These are phyloP conservation scores for Trachurus trachurus DNA, from an alignment of 2,797 vertebrate species.

Conservation along the genomic window DNA sequence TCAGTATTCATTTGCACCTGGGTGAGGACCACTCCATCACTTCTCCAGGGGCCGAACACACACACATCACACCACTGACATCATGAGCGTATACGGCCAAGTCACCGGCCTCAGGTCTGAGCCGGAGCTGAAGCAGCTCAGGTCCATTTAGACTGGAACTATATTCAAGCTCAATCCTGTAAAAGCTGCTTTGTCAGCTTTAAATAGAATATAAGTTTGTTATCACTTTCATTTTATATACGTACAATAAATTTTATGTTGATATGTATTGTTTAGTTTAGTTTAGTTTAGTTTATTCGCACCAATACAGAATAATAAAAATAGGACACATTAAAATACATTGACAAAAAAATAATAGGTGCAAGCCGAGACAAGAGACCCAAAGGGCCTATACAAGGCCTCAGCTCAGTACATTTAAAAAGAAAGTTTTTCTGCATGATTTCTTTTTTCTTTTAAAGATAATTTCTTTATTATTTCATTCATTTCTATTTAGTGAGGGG, in stretches of 20 bases:
- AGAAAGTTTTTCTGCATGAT: background rate
- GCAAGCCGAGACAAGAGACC: no score
- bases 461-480: no score
- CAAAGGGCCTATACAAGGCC: no score
- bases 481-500: no score
- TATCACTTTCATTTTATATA: background rate
- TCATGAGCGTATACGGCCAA: constrained; percentile 44
- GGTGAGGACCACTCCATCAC: constrained; percentile 87
- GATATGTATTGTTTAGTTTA: background rate
- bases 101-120: constrained; percentile 34
- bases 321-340: no score
- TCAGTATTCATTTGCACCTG: constrained; percentile 85
- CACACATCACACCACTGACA: constrained; percentile 71
- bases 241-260: background rate
- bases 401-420: background rate
- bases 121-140: background rate
- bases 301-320: no score
- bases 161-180: background rate
- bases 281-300: no score
- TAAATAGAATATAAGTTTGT: background rate
- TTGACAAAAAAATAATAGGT: no score
- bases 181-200: background rate
- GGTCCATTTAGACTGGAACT: background rate
- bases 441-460: background rate
- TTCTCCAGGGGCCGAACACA: constrained; percentile 50